Evolutionary conservation across 2,113 vertebrate genomes (phyloP), one percentile per base, ranked within the genome.

Genomic region (Urocitellus parryii): DNA sequence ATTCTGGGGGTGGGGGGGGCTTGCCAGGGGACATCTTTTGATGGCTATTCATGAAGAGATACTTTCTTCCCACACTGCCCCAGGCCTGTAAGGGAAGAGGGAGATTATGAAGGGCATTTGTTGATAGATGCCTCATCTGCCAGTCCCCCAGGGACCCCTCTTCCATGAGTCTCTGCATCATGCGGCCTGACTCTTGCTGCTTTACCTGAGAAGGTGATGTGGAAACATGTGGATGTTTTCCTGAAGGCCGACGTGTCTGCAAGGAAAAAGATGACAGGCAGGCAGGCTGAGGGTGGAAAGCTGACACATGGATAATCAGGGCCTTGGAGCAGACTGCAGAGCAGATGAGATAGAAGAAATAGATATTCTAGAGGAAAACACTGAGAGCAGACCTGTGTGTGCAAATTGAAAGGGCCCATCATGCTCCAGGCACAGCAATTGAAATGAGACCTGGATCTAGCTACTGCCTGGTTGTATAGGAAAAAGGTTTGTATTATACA

Each of bases 321-420:
- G 5, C 45, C 34, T 79, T 65, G 37, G 51, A 42, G 32, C 84
- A 90, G 39, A 76, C 13, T 63, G 29, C 51, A 12, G 78, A 91
- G 70, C 32, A 79, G 78, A 25, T 73, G 78, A 88, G 88, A 88
- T 4, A 67, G 65, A 88, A 84, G 29, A 70, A 74, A 94, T 51
- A 42, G 91, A 42, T 80, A 88, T 61, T 39, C 16, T 24, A 68
- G 56, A 79, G 45, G 88, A 94, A 94, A 91, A 65, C 12, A 58
- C 0, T 9, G 45, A 95, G 45, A 61, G 56, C 73, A 79, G 53
- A 67, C 6, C 29, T 1, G 2, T 34, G 0, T 48, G 13, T 48
- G 8, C 53, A 79, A 34, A 20, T 53, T 65, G 63, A 27, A 87
- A 87, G 11, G 45, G 37, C 17, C 14, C 29, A 0, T 32, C 4